A percentile compares a stretch with the other conserved stretches of the same genome.
Conservation (phyloP, 1,140 invertebrate species). For the Platorchestia sp. region DNA sequence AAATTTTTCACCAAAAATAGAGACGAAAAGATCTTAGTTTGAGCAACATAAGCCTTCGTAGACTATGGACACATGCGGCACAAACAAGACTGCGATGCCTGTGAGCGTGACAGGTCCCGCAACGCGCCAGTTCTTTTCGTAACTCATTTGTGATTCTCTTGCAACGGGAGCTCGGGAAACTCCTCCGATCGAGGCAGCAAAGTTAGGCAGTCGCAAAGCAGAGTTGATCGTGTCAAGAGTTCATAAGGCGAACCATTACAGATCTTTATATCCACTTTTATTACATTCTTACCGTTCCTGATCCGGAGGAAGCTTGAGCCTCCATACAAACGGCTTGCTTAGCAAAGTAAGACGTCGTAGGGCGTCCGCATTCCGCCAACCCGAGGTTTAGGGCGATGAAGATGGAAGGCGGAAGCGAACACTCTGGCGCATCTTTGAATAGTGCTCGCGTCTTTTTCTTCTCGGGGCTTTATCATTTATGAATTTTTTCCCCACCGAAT, state of each 20-base stretch:
- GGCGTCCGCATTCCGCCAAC: constrained; percentile 37
- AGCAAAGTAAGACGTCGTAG: constrained; percentile 48
- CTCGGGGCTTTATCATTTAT: background rate
- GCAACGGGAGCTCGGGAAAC: background rate
- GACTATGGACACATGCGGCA: background rate
- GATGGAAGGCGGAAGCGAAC: constrained; percentile 29
- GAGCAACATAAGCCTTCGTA: background rate
- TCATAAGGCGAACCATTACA: constrained; percentile 63
- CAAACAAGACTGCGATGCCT: background rate
- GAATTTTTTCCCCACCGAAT: background rate
- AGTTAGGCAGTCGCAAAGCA: constrained; percentile 53
- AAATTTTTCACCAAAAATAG: background rate
- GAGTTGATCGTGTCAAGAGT: constrained; percentile 55
- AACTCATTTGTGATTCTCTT: constrained; percentile 49
- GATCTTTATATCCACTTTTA: constrained; percentile 67
- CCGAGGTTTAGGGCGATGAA: constrained; percentile 46
- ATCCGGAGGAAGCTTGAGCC: constrained; percentile 58
- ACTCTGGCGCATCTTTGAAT: constrained; percentile 49
- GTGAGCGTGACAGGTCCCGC: background rate
- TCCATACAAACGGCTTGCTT: constrained; percentile 63
- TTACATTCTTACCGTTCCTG: constrained; percentile 67
- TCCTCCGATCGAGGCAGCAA: constrained; percentile 37
- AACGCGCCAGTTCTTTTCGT: background rate
- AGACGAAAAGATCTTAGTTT: background rate
- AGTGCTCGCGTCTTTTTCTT: constrained; percentile 11